Base-by-base conservation (phyloP, 2,797 vertebrate genomes). In the Anas capensis region DNA sequence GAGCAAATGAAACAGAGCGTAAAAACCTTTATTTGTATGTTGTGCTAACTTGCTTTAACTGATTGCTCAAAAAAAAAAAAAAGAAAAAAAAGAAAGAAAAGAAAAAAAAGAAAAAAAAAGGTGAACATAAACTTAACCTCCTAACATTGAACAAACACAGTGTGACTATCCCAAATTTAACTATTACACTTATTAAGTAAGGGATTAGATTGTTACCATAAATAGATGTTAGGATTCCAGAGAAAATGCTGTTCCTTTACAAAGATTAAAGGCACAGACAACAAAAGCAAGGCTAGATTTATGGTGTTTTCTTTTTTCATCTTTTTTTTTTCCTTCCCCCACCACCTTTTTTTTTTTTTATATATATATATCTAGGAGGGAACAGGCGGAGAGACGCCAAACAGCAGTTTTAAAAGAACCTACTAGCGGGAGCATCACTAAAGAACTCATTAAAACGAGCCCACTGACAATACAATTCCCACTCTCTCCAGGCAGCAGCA, bases 291-390 rank as follows among this genome's bases (percentile, higher is more conserved):
- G 5, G 34, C 3, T 36, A 68, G 16, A 73, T 23, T 51, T 14
- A n/a, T 0, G 4, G 5, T 15, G 9, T 40, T 40, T 40, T 40
- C 14, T 40, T 2, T 8, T n/a, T 33, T 12, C 16, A 40, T 46
- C 15, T 29, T 18, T 18, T 31, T 24, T 17, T 29, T 20, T 29
- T 31, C 17, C 18, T 10, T 9, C 18, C 42, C 42, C 42, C 17
- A 18, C 17, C 42, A 18, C 17, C 38, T 76, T 36, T 24, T 42
- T 10, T 1, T 20, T 69, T 36, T 14, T 10, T 21, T 23, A 42
- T 76, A 6, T 38, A 6, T 40, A 40, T 42, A 16, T 16, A 33
- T 33, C 34, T 26, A 9, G 1, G 9, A 11, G 17, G 5, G 17
- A 77, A 27, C 4, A 24, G n/a, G 70, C 8, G 24, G 48, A 71